Base-by-base conservation (phyloP, 2,888 invertebrate genomes). In the Lapara coniferarum region DNA sequence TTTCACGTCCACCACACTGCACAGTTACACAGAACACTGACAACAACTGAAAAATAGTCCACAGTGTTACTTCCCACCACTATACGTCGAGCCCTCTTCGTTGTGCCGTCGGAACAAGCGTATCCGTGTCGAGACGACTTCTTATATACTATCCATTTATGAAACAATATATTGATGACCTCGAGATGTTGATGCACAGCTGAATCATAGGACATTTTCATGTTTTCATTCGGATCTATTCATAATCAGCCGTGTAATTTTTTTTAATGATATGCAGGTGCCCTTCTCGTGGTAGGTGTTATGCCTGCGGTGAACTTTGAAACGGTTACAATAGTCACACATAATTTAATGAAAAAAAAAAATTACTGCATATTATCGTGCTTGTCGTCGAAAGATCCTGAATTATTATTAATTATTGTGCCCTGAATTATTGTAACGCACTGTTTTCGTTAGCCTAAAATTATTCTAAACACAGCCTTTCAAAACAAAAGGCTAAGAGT, bases 111-210 rank as follows among this genome's bases (percentile, higher is more conserved):
- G 30, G 72, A 82, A 81, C 82, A 82, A 80, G 80, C 82, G 71
- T 58, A 69, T 59, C 66, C 68, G 70, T 73, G 73, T 76, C 74
- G 71, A 71, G 69, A 7, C 49, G 6, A 69, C 76, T 19, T 66
- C 77, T 82, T 82, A 74, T 82, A 82, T 82, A 82, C 74, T 75
- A 74, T 10, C 66, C 30, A 77, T 81, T 80, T 77, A 81, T 80
- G 82, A 82, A 82, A 81, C 74, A 52, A 49, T 19, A 16, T 16
- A 4, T n/a, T 19, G 55, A 14, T 56, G 73, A 70, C 73, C 73
- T 73, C 71, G 73, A 25, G 5, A 19, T 12, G 12, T 37, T 57
- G 49, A 16, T 19, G 19, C 49, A 19, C 19, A 19, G 49, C 63
- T 63, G 63, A 63, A 63, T 63, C 63, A 63, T 63, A 63, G 63